Percentiles rank a stretch among this genome's conserved stretches.
Evolutionary conservation across 2,888 invertebrate genomes (phyloP).

Genomic region (Drosophila algonquin): DNA sequence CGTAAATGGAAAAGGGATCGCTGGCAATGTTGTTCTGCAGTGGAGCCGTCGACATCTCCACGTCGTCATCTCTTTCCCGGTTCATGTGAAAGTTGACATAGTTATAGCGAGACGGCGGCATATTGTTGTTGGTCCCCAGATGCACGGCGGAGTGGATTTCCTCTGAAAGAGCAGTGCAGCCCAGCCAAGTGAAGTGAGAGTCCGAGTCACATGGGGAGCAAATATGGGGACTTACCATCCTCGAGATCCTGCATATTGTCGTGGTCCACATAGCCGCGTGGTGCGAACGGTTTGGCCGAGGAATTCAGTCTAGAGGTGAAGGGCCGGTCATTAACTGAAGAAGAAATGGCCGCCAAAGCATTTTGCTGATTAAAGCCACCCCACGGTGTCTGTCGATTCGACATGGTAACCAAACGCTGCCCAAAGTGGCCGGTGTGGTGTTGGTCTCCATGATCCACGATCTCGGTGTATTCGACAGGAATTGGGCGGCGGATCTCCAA

Average conservation of each 20-base stretch:
- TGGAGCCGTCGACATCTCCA: slow-evolving; percentile 45
- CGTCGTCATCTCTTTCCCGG: slow-evolving; percentile 25
- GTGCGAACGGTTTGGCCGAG: slow-evolving; percentile 64
- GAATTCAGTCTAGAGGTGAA: slow-evolving; percentile 26
- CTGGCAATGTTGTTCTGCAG: slow-evolving; percentile 5
- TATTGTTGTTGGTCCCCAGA: slow-evolving; percentile 32
- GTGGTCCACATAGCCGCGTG: slow-evolving; percentile 82
- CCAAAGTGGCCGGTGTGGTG: slow-evolving; percentile 41
- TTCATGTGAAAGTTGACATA: slow-evolving; percentile 23
- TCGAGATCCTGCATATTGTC: slow-evolving; percentile 83
- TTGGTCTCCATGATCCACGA: not conserved
- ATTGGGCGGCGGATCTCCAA: not conserved
- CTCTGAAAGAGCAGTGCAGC: slow-evolving; percentile 36
- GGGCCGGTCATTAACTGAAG: not conserved
- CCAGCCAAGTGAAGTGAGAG: not conserved
- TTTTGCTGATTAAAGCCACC: not conserved
- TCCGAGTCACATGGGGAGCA: not conserved
- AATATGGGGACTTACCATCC: slow-evolving; percentile 71
- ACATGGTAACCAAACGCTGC: slow-evolving; percentile 52
- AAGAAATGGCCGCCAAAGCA: not conserved
- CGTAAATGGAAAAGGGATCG: slow-evolving; percentile 83
- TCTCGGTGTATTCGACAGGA: not conserved
- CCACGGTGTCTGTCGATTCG: slow-evolving; percentile 17
- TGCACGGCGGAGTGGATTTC: slow-evolving; percentile 61
- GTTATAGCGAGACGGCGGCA: slow-evolving; percentile 8